phyloP scores from a whole-genome alignment of 2,113 vertebrate genomes.

The Lamprotornis superbus region DNA sequence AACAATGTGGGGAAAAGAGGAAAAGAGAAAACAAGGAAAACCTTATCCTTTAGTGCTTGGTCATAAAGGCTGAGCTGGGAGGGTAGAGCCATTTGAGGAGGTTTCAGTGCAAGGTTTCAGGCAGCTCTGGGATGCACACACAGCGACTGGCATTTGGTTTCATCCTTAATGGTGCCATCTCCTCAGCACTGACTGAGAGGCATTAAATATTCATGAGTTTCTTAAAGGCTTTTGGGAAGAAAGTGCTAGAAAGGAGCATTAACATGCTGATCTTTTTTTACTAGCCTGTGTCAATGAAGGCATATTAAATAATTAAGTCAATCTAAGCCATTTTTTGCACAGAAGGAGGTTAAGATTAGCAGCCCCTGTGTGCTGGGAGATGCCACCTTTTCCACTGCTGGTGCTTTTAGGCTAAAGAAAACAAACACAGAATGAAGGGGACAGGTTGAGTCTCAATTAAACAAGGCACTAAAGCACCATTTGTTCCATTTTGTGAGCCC shows the following conservation, averaged over 20 bases:
- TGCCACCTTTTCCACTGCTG: background rate
- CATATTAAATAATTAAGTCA: slow-evolving; percentile 69
- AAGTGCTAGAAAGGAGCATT: slow-evolving; percentile 47
- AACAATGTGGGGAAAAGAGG: rapidly evolving
- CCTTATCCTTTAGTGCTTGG: background rate
- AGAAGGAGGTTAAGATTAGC: slow-evolving; percentile 43
- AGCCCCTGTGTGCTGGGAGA: background rate
- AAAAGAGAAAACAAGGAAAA: background rate
- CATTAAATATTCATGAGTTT: slow-evolving; percentile 69
- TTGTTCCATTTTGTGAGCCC: background rate
- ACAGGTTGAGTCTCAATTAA: background rate
- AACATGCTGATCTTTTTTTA: slow-evolving; percentile 35
- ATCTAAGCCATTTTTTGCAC: slow-evolving; percentile 18
- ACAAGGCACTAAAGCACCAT: background rate
- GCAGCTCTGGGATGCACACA: background rate
- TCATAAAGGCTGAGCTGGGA: background rate
- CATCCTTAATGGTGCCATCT: slow-evolving; percentile 44
- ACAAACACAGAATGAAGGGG: background rate
- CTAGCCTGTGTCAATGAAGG: background rate
- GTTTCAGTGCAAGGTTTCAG: background rate
- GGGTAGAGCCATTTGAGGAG: background rate
- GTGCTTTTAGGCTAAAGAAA: background rate
- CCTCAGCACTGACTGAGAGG: slow-evolving; percentile 6
- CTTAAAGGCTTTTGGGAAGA: slow-evolving; percentile 61
- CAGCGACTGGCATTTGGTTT: slow-evolving; percentile 40